Conservation (phyloP, 2,113 vertebrate genomes). For the Sialia sialis region DNA sequence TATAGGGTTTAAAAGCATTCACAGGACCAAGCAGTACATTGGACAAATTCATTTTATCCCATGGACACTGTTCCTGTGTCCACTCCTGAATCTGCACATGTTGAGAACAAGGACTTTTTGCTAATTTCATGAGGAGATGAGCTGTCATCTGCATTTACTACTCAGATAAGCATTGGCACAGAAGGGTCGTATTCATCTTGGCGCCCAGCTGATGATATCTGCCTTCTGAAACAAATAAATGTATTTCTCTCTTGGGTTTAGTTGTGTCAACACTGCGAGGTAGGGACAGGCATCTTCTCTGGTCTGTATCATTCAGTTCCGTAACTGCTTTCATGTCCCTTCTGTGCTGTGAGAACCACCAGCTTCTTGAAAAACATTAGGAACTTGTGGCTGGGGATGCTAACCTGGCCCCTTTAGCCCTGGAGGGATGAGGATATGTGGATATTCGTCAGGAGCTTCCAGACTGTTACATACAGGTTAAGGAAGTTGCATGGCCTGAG, state of each 20-base stretch:
- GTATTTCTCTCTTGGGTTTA: neutral
- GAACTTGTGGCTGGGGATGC: neutral
- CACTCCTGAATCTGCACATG: neutral
- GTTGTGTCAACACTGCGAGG: neutral
- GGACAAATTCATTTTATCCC: neutral
- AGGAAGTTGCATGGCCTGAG: neutral
- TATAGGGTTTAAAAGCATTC: neutral
- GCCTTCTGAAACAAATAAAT: neutral
- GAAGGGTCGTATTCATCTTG: neutral
- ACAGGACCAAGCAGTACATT: neutral
- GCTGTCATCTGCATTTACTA: neutral
- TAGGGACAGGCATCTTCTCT: neutral
- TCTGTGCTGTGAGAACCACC: neutral
- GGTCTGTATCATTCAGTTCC: neutral
- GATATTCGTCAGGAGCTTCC: neutral
- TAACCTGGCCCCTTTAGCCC: neutral
- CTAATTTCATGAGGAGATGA: neutral
- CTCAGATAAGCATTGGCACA: neutral
- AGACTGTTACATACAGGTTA: neutral
- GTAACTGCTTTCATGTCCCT: neutral
- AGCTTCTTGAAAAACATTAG: neutral
- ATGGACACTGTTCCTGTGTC: neutral
- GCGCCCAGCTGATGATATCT: neutral
- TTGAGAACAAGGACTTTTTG: neutral
- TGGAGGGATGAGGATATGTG: neutral